phyloP scores from a whole-genome alignment of 1,140 invertebrate genomes.

The Diabrotica undecimpunctata region DNA sequence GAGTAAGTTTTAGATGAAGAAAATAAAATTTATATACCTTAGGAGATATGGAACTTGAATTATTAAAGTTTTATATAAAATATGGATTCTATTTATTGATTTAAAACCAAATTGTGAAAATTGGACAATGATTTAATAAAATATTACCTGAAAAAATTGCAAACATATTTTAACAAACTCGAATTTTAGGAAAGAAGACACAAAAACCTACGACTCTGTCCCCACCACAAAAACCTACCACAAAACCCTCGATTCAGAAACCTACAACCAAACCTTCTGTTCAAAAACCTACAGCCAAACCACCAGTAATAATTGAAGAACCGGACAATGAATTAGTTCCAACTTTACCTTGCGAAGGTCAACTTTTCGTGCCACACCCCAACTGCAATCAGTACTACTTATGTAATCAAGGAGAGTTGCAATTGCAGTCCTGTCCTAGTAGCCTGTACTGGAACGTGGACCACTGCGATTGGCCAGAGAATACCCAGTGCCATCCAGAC shows the following conservation, averaged over 20 bases:
- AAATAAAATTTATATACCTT: too few species aligned
- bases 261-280: neutral
- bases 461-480: conserved; percentile 76
- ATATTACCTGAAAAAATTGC: too few species aligned
- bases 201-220: neutral
- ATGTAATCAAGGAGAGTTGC: conserved; percentile 68
- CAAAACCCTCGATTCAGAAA: neutral
- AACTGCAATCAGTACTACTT: conserved; percentile 79
- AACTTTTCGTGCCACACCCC: conserved; percentile 58
- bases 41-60: too few species aligned
- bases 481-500: conserved; percentile 55
- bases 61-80: too few species aligned
- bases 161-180: too few species aligned
- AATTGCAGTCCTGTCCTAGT: conserved; percentile 63
- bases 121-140: too few species aligned
- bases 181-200: neutral
- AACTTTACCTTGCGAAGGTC: conserved; percentile 53
- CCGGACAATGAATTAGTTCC: neutral
- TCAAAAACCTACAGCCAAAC: neutral
- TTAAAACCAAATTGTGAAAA: too few species aligned
- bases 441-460: conserved; percentile 74
- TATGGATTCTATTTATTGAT: too few species aligned
- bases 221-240: neutral
- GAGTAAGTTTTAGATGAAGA: too few species aligned
- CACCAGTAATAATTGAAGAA: neutral